Percentiles rank a stretch among this genome's conserved stretches.
Evolutionary conservation across 2,888 invertebrate species (phyloP).

Genomic region (Campoplex capitator): DNA sequence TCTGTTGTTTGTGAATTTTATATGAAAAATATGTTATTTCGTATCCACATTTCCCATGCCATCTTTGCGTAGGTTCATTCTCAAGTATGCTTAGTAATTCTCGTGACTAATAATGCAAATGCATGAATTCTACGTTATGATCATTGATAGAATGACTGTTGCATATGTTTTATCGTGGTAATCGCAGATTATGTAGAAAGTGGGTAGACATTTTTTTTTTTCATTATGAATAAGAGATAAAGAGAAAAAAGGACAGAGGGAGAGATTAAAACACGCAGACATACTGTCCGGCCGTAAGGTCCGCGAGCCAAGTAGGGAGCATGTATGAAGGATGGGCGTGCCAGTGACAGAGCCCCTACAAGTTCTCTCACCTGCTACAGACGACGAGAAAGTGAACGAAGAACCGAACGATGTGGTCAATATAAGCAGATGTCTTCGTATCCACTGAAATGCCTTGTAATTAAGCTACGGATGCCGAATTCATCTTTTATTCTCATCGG

Average conservation of each 20-base stretch:
- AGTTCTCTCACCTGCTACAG: slow-evolving; percentile 39
- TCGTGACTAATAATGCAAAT: neutral
- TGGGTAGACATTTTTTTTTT: slow-evolving; percentile 13
- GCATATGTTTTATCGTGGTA: neutral
- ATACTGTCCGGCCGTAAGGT: neutral
- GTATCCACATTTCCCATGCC: neutral
- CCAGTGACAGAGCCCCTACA: slow-evolving; percentile 25
- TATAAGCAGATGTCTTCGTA: slow-evolving; percentile 73
- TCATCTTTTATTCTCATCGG: slow-evolving; percentile 31
- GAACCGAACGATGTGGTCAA: slow-evolving; percentile 72
- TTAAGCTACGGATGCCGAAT: slow-evolving; percentile 79
- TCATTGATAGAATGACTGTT: neutral
- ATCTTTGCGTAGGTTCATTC: neutral
- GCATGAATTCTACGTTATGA: neutral
- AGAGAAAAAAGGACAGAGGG: neutral
- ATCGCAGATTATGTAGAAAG: slow-evolving; percentile 9
- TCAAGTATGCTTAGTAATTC: neutral
- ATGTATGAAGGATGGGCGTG: slow-evolving; percentile 12
- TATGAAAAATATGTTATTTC: neutral
- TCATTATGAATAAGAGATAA: neutral
- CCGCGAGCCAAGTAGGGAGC: slow-evolving; percentile 15
- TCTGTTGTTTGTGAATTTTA: neutral
- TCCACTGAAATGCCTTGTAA: slow-evolving; percentile 75
- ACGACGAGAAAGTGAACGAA: slow-evolving; percentile 42
- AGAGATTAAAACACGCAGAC: slow-evolving; percentile 2